Percentiles rank a stretch among this genome's conserved stretches.
phyloP scores from a whole-genome alignment of 2,797 vertebrate species.

The Xiphorhynchus erythropygius region DNA sequence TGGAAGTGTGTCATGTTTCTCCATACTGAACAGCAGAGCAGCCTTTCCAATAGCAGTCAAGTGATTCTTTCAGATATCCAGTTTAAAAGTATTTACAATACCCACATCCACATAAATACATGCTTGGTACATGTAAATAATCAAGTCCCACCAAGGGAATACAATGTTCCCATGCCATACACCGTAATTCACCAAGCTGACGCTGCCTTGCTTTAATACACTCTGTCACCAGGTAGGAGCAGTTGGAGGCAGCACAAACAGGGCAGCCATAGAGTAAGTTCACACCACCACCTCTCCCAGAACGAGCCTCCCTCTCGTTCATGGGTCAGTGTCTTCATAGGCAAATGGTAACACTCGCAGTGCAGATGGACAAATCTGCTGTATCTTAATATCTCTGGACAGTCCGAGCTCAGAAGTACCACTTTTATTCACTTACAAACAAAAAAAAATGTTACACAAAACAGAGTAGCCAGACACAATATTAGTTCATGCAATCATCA shows the following conservation, averaged over 20 bases:
- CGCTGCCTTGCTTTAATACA: not conserved
- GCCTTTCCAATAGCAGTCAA: not conserved
- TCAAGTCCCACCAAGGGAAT: not conserved
- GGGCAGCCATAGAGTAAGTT: fast-evolving
- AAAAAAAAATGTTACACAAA: not conserved
- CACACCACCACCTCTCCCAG: not conserved
- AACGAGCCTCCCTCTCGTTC: fast-evolving
- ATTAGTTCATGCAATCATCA: not conserved
- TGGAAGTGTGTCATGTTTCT: not conserved
- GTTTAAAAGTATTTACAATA: not conserved
- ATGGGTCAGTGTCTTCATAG: too few species aligned
- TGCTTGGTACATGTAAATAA: fast-evolving
- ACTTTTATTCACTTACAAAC: not conserved
- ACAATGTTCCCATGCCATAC: not conserved
- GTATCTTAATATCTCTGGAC: not conserved
- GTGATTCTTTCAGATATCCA: not conserved
- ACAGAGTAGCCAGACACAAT: not conserved
- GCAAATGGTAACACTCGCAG: fast-evolving
- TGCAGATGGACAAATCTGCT: not conserved
- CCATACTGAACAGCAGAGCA: not conserved
- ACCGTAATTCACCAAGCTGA: not conserved
- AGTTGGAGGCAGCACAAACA: not conserved
- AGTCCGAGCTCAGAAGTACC: not conserved
- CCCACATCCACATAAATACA: not conserved
- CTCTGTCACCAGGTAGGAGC: fast-evolving